Evolutionary conservation across 2,797 vertebrate species (phyloP).

Genomic region (Peromyscus aztecus): DNA sequence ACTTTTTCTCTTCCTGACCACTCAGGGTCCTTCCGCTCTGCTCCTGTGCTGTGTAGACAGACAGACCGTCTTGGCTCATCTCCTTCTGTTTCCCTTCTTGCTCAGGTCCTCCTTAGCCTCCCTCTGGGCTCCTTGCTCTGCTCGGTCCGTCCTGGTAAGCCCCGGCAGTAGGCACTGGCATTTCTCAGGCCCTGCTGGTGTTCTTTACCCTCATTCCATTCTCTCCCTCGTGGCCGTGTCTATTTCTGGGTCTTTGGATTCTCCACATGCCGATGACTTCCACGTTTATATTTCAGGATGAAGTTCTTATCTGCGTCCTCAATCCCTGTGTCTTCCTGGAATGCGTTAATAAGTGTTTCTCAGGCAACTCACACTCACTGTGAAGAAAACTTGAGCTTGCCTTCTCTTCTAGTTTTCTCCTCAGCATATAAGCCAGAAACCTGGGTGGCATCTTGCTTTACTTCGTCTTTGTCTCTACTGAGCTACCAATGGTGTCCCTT

Average conservation of each 20-base stretch:
- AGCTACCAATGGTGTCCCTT: not conserved
- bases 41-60: not conserved
- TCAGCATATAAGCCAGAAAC: not conserved
- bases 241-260: slow-evolving; percentile 10
- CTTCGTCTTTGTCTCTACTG: accelerated
- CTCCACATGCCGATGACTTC: not conserved
- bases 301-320: slow-evolving; percentile 2
- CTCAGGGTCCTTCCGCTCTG: not conserved
- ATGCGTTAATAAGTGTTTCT: not conserved
- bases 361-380: not conserved
- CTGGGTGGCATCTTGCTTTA: not conserved
- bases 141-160: not conserved
- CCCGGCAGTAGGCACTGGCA: not conserved
- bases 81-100: not conserved
- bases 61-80: not conserved
- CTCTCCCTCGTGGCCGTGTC: not conserved
- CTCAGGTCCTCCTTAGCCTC: not conserved
- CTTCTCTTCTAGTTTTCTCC: not conserved
- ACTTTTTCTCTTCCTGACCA: not conserved
- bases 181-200: not conserved
- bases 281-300: not conserved
- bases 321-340: not conserved
- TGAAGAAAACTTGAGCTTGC: not conserved
- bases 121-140: not conserved
- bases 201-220: not conserved